Percentiles rank a stretch among this genome's conserved stretches.
Evolutionary conservation across 2,113 vertebrate genomes (phyloP).

Genomic region (Rhabdomys dilectus): DNA sequence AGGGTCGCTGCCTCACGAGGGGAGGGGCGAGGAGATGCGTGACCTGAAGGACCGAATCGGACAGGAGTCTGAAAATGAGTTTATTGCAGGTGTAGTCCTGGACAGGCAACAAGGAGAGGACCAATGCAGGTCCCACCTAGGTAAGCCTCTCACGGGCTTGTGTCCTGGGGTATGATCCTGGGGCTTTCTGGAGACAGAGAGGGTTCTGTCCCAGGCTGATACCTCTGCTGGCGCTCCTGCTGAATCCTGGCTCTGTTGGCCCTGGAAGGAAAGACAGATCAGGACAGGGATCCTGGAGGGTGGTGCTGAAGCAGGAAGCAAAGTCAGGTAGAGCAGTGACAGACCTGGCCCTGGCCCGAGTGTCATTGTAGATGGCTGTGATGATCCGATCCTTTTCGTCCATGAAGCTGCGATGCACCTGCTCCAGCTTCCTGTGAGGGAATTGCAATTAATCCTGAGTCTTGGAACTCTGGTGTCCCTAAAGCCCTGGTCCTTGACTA

Average conservation of each 20-base stretch:
- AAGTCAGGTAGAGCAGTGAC: not conserved
- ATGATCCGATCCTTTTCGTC: constrained; percentile 91
- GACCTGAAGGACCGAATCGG: not conserved
- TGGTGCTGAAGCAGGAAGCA: not conserved
- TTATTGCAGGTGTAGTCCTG: constrained; percentile 83
- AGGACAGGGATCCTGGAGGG: not conserved
- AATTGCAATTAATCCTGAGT: not conserved
- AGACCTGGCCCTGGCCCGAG: constrained; percentile 92
- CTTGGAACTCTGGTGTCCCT: not conserved
- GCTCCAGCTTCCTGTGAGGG: constrained; percentile 89
- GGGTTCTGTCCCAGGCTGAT: not conserved
- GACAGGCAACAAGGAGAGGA: constrained; percentile 5
- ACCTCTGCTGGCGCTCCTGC: constrained; percentile 52
- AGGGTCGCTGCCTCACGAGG: not conserved
- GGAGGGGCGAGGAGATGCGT: not conserved
- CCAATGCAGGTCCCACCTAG: not conserved
- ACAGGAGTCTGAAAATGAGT: constrained; percentile 8
- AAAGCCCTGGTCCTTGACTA: not conserved
- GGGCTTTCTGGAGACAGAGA: not conserved
- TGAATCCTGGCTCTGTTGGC: constrained; percentile 70
- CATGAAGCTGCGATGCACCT: constrained; percentile 91
- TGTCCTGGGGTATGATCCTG: not conserved
- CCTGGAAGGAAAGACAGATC: constrained; percentile 60
- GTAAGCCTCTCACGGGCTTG: constrained; percentile 18
- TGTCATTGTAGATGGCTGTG: constrained; percentile 91